These are phyloP conservation scores for Hippopotamus amphibius DNA, from an alignment of 2,113 vertebrate genomes.

Conservation along the genomic window DNA sequence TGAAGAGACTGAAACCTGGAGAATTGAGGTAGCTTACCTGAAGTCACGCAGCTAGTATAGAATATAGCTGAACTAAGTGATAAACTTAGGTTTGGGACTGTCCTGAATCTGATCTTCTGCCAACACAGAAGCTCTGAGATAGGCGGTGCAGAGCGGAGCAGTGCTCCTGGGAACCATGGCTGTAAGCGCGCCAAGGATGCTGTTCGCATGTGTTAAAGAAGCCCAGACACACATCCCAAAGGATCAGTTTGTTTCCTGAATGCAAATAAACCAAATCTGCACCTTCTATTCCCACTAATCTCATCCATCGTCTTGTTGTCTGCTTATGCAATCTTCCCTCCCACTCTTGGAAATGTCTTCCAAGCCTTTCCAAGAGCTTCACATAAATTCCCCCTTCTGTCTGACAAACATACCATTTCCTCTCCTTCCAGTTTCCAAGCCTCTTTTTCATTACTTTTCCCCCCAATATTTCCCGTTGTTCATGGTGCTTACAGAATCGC, in stretches of 20 bases:
- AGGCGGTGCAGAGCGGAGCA: neutral
- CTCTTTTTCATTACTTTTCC: slow-evolving; percentile 5
- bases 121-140: neutral
- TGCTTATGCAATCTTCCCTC: neutral
- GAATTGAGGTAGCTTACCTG: neutral
- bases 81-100: neutral
- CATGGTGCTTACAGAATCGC: neutral
- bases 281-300: neutral
- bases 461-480: neutral
- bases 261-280: neutral
- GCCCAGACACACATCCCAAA: neutral
- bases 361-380: neutral
- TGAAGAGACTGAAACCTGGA: neutral
- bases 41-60: neutral
- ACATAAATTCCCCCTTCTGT: neutral
- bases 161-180: neutral
- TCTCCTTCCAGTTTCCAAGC: neutral
- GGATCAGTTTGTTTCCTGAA: slow-evolving; percentile 22
- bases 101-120: neutral
- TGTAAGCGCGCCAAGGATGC: neutral
- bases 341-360: slow-evolving; percentile 15
- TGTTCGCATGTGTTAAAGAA: neutral
- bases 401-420: neutral
- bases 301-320: neutral
- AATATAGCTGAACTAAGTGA: neutral